Base-by-base conservation (phyloP, 2,888 invertebrate genomes). In the Heliconius sara region DNA sequence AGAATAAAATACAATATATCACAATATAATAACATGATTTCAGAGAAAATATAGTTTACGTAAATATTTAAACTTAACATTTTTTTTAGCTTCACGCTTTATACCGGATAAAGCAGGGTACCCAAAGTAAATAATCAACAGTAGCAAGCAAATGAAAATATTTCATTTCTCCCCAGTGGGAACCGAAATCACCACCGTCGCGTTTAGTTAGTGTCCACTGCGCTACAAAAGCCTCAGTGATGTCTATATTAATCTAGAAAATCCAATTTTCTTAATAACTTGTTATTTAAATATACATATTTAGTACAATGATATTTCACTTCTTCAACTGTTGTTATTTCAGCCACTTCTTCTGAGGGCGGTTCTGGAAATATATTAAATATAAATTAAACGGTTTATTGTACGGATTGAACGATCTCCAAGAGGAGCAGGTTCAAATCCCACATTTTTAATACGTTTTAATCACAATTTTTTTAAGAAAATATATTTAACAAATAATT, bases 291-390 rank as follows among this genome's bases (percentile, higher is more conserved):
- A 81, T 85, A 91, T 0, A 86, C 89, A 80, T 93, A 95, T 85
- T 92, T 95, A 0, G 94, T 94, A 47, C 83, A 84, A 77, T 94
- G 89, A 71, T 93, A 95, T 76, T 92, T 93, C 1, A 95, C 75
- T 76, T 94, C 94, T 83, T 92, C 93, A 0, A 91, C 77, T 0
- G 91, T 90, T 10, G 93, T 95, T 6, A 90, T 87, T 85, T 95
- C 95, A 4, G 89, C 92, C 0, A 89, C 87, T 10, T 93, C 93
- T 63, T 94, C 94, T 0, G 87, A 83, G 10, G 89, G 84, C 0
- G 93, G 91, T 81, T 95, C 94, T 95, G 88, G 47, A 91, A 92
- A 19, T 27, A 47, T n/a, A 60, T 57, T 0, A 9, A n/a, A 43
- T 19, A 52, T 19, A 52, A 19, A 19, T 22, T 19, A 7, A 52